Percentiles rank a stretch among this genome's conserved stretches.
Evolutionary conservation across 1,140 invertebrate species (phyloP).

Genomic region (Lethrus apterus): DNA sequence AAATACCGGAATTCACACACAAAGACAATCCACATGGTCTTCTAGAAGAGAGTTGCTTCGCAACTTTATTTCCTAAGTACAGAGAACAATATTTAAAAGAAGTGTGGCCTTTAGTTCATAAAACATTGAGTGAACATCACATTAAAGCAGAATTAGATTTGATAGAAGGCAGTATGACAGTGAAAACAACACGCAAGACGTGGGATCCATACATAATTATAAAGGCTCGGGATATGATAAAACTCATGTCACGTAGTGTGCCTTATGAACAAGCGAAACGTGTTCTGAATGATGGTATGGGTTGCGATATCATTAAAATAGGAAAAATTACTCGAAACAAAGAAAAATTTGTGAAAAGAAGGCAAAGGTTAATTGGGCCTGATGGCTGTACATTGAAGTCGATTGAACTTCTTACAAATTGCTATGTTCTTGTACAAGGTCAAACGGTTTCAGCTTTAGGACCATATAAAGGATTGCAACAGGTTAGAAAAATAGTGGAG

Average conservation of each 20-base stretch:
- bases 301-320: slow-evolving; percentile 97
- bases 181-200: slow-evolving; percentile 92
- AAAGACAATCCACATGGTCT: slow-evolving; percentile 85
- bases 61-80: slow-evolving; percentile 75
- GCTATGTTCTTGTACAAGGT: slow-evolving; percentile 95
- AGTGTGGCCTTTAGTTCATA: slow-evolving; percentile 92
- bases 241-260: slow-evolving; percentile 90
- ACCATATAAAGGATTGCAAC: slow-evolving; percentile 88
- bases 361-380: slow-evolving; percentile 92
- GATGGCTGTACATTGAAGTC: slow-evolving; percentile 97
- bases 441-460: slow-evolving; percentile 96
- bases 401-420: slow-evolving; percentile 95
- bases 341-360: slow-evolving; percentile 92
- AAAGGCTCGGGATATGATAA: slow-evolving; percentile 94
- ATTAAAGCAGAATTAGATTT: slow-evolving; percentile 91
- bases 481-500: slow-evolving; percentile 86
- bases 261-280: slow-evolving; percentile 89
- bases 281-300: slow-evolving; percentile 82
- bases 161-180: slow-evolving; percentile 89
- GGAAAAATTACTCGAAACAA: slow-evolving; percentile 83
- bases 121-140: slow-evolving; percentile 66
- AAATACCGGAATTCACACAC: slow-evolving; percentile 82
- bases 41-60: slow-evolving; percentile 59
- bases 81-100: slow-evolving; percentile 94
- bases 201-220: slow-evolving; percentile 98